Evolutionary conservation across 2,797 vertebrate species (phyloP).

Genomic region (Tapirus indicus): DNA sequence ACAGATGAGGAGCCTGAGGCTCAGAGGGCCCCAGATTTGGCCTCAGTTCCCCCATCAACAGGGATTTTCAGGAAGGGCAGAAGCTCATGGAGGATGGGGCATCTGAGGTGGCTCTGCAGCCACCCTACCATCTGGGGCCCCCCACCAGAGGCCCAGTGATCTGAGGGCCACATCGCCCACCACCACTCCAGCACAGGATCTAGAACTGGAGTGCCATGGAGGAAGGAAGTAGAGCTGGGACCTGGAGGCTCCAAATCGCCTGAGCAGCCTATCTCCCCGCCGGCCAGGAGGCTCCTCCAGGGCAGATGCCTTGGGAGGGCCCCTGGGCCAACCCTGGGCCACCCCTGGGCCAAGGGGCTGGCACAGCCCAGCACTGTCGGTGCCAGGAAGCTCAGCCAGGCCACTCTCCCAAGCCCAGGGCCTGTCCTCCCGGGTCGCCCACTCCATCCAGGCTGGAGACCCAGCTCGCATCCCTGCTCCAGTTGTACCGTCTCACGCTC

Average conservation of each 20-base stretch:
- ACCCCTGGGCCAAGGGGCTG: not conserved
- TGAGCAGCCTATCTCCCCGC: not conserved
- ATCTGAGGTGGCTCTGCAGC: not conserved
- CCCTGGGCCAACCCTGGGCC: not conserved
- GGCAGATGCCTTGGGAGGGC: not conserved
- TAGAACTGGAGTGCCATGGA: not conserved
- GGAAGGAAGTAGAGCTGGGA: not conserved
- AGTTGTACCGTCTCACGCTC: not conserved
- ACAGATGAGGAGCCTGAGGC: constrained; percentile 19
- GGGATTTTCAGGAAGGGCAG: not conserved
- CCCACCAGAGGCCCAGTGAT: not conserved
- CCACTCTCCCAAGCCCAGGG: not conserved
- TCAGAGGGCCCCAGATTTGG: not conserved
- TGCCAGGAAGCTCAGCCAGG: not conserved
- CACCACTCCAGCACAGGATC: not conserved
- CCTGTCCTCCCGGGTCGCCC: not conserved
- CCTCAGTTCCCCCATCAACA: not conserved
- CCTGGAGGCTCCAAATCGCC: not conserved
- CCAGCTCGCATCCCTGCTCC: fast-evolving
- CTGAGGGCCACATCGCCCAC: not conserved
- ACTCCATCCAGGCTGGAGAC: not conserved
- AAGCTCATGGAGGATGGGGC: not conserved
- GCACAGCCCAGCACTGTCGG: not conserved
- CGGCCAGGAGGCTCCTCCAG: not conserved
- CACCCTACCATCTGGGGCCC: not conserved